Percentiles rank a stretch among this genome's conserved stretches.
Conservation (phyloP, 1,140 invertebrate species). For the Bradysia coprophila region DNA sequence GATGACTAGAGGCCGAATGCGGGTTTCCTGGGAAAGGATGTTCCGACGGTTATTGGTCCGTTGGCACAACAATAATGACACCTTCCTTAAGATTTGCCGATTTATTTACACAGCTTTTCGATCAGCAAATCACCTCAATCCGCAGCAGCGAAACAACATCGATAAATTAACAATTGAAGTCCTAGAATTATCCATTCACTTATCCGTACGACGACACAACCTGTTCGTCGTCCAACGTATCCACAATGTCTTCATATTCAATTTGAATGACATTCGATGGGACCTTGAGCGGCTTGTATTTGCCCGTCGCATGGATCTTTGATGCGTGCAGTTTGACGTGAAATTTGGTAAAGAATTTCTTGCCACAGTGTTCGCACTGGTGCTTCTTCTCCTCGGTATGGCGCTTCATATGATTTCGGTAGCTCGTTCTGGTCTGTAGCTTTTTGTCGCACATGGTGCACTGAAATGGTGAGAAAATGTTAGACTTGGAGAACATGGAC, state of each 20-base stretch:
- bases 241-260: background rate
- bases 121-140: background rate
- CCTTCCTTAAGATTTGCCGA: no score
- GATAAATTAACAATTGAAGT: background rate
- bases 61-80: no score
- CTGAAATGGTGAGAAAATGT: background rate
- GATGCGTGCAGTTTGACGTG: background rate
- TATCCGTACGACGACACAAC: background rate
- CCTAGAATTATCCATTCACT: background rate
- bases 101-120: background rate
- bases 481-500: background rate
- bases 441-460: background rate
- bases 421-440: slow-evolving; percentile 1
- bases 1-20: background rate
- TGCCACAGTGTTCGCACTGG: background rate
- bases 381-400: slow-evolving; percentile 1
- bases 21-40: no score
- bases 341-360: slow-evolving; percentile 1
- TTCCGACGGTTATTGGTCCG: no score
- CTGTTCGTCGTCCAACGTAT: background rate
- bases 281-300: background rate
- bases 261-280: background rate
- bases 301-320: background rate
- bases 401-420: slow-evolving; percentile 2
- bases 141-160: background rate